Evolutionary conservation across 1,140 invertebrate species (phyloP).

Genomic region (Polypedilum pembai): DNA sequence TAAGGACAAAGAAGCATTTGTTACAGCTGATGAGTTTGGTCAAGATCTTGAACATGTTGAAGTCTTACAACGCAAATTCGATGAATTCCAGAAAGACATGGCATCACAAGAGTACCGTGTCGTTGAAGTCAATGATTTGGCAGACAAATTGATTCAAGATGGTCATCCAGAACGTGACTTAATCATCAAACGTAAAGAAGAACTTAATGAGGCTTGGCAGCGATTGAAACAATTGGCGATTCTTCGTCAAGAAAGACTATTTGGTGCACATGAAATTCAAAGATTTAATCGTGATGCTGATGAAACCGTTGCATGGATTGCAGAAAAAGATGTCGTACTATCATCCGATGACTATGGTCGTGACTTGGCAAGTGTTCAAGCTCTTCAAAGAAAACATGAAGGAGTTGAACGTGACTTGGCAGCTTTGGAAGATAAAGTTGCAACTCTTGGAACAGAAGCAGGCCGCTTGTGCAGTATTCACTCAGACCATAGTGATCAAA

Average conservation of each 20-base stretch:
- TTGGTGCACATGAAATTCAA: slow-evolving; percentile 98
- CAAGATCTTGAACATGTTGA: slow-evolving; percentile 98
- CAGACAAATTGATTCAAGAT: slow-evolving; percentile 85
- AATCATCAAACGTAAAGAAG: slow-evolving; percentile 81
- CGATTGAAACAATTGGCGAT: slow-evolving; percentile 86
- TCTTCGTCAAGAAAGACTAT: slow-evolving; percentile 89
- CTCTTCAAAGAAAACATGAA: slow-evolving; percentile 82
- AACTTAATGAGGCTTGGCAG: slow-evolving; percentile 96
- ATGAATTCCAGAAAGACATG: slow-evolving; percentile 99
- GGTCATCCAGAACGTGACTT: slow-evolving; percentile 92
- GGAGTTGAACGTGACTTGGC: slow-evolving; percentile 95
- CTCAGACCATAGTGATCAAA: slow-evolving; percentile 84
- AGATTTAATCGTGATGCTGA: slow-evolving; percentile 97
- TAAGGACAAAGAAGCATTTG: slow-evolving; percentile 94
- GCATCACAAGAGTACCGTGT: slow-evolving; percentile 95
- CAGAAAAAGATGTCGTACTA: slow-evolving; percentile 93
- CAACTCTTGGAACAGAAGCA: slow-evolving; percentile 83
- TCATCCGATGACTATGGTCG: slow-evolving; percentile 96
- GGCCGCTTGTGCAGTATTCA: slow-evolving; percentile 85
- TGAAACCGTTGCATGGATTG: slow-evolving; percentile 98
- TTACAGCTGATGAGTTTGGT: slow-evolving; percentile 94
- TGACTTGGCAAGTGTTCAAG: slow-evolving; percentile 81
- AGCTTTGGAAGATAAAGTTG: slow-evolving; percentile 93
- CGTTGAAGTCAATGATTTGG: slow-evolving; percentile 89
- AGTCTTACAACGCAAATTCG: slow-evolving; percentile 97